These are phyloP conservation scores for Drosophila aff. DNA, from an alignment of 1,140 invertebrate species.

Conservation along the genomic window DNA sequence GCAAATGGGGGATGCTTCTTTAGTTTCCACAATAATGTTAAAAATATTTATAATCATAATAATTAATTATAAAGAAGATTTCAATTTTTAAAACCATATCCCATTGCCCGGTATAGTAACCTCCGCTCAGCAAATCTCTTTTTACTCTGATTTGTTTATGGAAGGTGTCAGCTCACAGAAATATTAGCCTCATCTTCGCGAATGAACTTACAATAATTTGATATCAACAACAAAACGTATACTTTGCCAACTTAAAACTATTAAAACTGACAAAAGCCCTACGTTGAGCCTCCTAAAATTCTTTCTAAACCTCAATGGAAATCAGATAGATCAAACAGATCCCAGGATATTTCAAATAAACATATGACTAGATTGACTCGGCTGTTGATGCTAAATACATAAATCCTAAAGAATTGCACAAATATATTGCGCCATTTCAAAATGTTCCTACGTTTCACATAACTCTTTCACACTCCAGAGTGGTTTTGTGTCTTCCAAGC, in stretches of 20 bases:
- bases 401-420: neutral
- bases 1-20: neutral
- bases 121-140: neutral
- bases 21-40: neutral
- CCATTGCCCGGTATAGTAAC: neutral
- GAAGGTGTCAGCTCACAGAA: neutral
- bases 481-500: neutral
- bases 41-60: neutral
- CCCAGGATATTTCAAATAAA: neutral
- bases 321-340: too few species aligned
- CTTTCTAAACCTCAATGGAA: neutral
- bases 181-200: neutral
- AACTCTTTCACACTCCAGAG: too few species aligned
- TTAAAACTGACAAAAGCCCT: neutral
- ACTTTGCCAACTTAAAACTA: neutral
- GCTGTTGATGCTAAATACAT: neutral
- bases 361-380: neutral
- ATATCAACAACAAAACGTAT: too few species aligned
- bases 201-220: neutral
- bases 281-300: neutral
- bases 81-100: neutral
- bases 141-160: neutral
- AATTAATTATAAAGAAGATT: neutral
- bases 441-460: too few species aligned
- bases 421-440: neutral